phyloP scores from a whole-genome alignment of 2,888 invertebrate genomes.

The Patella depressa region DNA sequence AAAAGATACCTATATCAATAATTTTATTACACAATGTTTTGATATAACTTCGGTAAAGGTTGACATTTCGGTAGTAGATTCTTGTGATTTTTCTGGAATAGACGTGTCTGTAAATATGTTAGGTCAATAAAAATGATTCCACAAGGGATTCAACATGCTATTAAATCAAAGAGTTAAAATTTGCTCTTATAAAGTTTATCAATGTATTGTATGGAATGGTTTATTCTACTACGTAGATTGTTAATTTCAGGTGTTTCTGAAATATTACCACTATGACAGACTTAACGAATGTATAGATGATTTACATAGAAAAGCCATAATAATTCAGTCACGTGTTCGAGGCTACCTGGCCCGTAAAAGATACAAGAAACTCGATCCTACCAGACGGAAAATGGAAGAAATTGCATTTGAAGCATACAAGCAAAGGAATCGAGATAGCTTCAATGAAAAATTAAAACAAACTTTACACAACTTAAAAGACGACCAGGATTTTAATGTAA shows the following conservation, averaged over 20 bases:
- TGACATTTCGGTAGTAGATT: too few relatives aligned
- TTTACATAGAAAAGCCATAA: conserved; percentile 34
- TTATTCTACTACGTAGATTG: neutral
- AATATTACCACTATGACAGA: conserved; percentile 36
- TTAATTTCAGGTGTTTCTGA: conserved; percentile 32
- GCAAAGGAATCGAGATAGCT: conserved; percentile 27
- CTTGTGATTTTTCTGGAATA: too few relatives aligned
- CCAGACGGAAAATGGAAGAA: conserved; percentile 31
- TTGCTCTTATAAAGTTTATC: neutral
- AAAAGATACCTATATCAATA: too few relatives aligned
- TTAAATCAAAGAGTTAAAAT: too few relatives aligned
- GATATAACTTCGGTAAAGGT: too few relatives aligned
- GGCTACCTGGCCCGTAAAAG: conserved; percentile 38
- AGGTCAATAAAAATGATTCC: neutral
- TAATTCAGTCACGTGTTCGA: conserved; percentile 40
- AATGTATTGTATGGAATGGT: neutral
- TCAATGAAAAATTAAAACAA: conserved; percentile 27
- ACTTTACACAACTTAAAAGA: conserved; percentile 24
- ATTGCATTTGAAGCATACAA: conserved; percentile 30
- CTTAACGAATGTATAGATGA: conserved; percentile 34
- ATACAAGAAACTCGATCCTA: conserved; percentile 18
- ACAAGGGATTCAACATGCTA: neutral
- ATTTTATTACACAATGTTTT: too few relatives aligned
- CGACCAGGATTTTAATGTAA: conserved; percentile 27
- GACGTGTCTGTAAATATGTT: neutral